Base-by-base conservation (phyloP, 1,140 invertebrate genomes). In the Sarcophaga bullata region DNA sequence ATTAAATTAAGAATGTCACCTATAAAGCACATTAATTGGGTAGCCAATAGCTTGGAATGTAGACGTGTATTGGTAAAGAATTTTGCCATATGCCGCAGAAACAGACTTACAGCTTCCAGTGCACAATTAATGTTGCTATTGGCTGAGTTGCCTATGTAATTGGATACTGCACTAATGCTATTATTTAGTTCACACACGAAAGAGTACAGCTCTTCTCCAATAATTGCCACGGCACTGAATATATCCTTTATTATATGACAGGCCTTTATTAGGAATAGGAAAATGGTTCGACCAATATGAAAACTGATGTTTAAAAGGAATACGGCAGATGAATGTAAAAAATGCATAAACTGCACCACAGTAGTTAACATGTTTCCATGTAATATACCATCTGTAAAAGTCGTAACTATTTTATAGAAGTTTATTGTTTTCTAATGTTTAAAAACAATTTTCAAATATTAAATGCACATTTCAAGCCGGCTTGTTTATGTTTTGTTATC, bases 41-140 rank as follows among this genome's bases (percentile, higher is more conserved):
- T 81, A 13, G 80, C 80, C 54, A 81, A 37, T 47, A 81, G 37
- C 54, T 81, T 81, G 0, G 80, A 68, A 46, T 81, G 80, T 3
- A 81, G 17, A n/a, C 62, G 52, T 17, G 80, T 81, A 11, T 81
- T 81, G 54, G 46, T 52, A 52, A 81, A 81, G 47, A 81, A 81
- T 46, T 81, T 62, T 10, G 11, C n/a, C 2, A 81, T 54, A n/a
- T 81, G 54, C 7, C 46, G 25, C 10, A 54, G 17, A 72, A 81
- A 81, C 9, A 81, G 15, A 2, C 8, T 11, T 54, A n/a, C 80
- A 6, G 37, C 80, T 17, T 81, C 80, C 8, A 81, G 17, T 1
- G 68, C 19, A 15, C 80, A 17, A 47, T 52, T 72, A 6, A 81
- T 58, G 5, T 54, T 54, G 11, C 62, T 37, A 72, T 81, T 81